Evolutionary conservation across 2,113 vertebrate species (phyloP).

Genomic region (Urocitellus parryii): DNA sequence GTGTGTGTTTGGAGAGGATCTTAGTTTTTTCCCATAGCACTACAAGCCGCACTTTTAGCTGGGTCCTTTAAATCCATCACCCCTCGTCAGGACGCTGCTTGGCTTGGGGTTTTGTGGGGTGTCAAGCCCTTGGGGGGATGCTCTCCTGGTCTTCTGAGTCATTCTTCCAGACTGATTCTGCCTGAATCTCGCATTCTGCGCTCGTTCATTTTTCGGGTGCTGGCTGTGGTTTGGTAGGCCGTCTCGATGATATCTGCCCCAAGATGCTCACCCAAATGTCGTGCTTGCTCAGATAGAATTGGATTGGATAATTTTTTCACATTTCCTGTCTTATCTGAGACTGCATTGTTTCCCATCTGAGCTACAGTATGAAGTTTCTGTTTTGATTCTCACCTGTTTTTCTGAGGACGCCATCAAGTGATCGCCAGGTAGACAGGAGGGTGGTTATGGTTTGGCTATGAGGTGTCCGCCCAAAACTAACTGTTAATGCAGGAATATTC

Average conservation of each 20-base stretch:
- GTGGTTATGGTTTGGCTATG: no score
- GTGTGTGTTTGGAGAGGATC: no score
- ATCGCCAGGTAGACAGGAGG: background rate
- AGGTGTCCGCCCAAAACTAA: no score
- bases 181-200: background rate
- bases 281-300: no score
- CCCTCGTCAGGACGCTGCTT: no score
- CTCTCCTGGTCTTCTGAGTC: background rate
- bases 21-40: background rate
- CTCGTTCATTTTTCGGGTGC: background rate
- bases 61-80: background rate
- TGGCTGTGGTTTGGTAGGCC: no score
- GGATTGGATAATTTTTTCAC: background rate
- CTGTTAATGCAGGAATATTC: no score
- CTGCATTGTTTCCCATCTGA: background rate
- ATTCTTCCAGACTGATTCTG: background rate
- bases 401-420: background rate
- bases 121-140: background rate
- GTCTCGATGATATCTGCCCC: fast-evolving
- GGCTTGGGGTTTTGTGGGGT: background rate
- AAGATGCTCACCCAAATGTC: background rate
- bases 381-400: background rate
- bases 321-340: background rate
- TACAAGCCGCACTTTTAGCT: background rate
- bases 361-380: background rate